A percentile compares a stretch with the other conserved stretches of the same genome.
Conservation (phyloP, 2,888 invertebrate genomes). For the Platycnemis pennipes region DNA sequence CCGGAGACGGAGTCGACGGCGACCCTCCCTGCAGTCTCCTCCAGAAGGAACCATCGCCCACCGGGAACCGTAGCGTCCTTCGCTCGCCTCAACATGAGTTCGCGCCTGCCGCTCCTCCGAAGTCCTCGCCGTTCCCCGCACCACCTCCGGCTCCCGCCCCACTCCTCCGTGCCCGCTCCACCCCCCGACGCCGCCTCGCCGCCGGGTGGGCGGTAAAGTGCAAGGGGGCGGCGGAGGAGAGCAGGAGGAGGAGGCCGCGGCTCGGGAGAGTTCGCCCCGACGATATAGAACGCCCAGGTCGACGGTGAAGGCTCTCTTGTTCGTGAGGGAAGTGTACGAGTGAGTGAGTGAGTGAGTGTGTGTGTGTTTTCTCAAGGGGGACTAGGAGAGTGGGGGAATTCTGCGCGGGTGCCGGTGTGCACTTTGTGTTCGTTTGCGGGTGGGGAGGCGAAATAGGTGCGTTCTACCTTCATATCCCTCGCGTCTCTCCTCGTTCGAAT, state of each 20-base stretch:
- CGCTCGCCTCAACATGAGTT: neutral
- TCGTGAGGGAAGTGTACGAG: neutral
- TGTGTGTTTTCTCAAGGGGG: neutral
- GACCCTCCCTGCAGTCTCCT: neutral
- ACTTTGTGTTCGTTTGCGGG: neutral
- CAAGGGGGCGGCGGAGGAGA: neutral
- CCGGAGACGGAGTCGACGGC: neutral
- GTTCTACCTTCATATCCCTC: neutral
- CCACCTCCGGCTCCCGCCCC: neutral
- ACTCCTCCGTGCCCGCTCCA: neutral
- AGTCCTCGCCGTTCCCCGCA: neutral
- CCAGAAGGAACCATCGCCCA: neutral
- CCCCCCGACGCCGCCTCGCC: neutral
- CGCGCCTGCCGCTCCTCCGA: neutral
- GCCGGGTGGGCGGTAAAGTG: neutral
- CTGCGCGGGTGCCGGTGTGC: neutral
- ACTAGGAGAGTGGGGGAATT: neutral
- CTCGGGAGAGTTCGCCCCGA: no score
- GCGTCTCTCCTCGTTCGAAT: neutral
- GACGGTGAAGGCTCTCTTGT: neutral
- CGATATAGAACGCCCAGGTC: neutral
- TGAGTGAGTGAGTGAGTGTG: no score
- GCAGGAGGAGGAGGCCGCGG: neutral
- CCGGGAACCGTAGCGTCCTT: neutral
- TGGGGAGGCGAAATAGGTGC: neutral